Conservation (phyloP, 2,888 invertebrate species). For the Stenotaenia linearis region DNA sequence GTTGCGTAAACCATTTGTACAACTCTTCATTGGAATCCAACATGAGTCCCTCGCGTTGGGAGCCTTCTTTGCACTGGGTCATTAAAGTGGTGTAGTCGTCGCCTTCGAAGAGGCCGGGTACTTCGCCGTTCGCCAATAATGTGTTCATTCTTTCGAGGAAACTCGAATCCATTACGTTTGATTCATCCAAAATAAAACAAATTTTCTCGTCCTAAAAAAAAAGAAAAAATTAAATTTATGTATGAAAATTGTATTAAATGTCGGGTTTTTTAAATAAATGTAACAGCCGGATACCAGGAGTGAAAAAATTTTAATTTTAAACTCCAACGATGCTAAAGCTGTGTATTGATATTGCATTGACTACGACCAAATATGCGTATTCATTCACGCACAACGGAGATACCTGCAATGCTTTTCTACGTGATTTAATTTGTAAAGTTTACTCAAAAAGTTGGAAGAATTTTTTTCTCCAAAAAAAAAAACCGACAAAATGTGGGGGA, state of each 20-base stretch:
- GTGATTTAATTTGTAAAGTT: too few relatives aligned
- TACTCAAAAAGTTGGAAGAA: too few relatives aligned
- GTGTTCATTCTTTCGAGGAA: slow-evolving; percentile 99
- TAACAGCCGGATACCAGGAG: too few relatives aligned
- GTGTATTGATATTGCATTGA: too few relatives aligned
- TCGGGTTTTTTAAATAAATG: too few relatives aligned
- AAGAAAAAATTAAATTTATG: not conserved
- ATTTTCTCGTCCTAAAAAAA: slow-evolving; percentile 82
- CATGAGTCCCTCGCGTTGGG: slow-evolving; percentile 96
- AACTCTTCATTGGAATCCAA: slow-evolving; percentile 96
- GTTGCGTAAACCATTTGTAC: slow-evolving; percentile 98
- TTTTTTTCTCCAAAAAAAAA: too few relatives aligned
- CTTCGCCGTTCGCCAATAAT: slow-evolving; percentile 95
- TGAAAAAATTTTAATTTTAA: too few relatives aligned
- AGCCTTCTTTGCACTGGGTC: slow-evolving; percentile 99
- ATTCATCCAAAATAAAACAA: slow-evolving; percentile 97
- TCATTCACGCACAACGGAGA: too few relatives aligned
- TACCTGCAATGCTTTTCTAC: too few relatives aligned
- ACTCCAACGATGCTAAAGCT: too few relatives aligned
- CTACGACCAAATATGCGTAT: too few relatives aligned
- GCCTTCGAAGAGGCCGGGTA: slow-evolving; percentile 87
- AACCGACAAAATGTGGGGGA: too few relatives aligned
- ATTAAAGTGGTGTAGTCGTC: slow-evolving; percentile 98
- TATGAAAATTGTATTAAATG: not conserved
- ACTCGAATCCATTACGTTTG: slow-evolving; percentile 95